phyloP scores from a whole-genome alignment of 2,797 vertebrate species.

The Graptemys geographica region DNA sequence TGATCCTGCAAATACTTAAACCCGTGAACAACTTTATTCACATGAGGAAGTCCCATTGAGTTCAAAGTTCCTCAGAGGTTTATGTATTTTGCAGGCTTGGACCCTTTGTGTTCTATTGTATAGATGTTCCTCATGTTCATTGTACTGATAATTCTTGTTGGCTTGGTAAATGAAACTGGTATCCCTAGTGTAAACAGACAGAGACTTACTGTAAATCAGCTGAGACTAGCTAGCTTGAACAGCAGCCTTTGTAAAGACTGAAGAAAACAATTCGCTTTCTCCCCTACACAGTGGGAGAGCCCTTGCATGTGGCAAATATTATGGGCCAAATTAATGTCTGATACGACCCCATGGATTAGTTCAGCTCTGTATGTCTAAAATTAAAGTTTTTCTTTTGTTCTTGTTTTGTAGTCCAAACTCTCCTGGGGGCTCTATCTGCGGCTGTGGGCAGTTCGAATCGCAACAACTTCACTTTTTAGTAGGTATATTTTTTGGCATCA shows the following conservation, averaged over 20 bases:
- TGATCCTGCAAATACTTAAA: neutral
- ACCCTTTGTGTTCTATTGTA: neutral
- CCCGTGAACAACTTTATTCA: neutral
- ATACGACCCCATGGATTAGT: neutral
- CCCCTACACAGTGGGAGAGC: neutral
- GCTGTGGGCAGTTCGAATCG: conserved; percentile 71
- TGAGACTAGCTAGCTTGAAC: neutral
- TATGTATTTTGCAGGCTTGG: neutral
- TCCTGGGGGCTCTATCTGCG: conserved; percentile 70
- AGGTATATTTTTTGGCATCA: conserved; percentile 44
- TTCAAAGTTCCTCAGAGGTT: neutral
- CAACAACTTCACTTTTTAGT: conserved; percentile 80
- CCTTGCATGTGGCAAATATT: neutral
- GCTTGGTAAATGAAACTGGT: neutral
- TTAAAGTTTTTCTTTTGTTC: neutral
- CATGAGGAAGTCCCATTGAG: neutral
- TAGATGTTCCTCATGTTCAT: neutral
- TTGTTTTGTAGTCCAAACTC: conserved; percentile 36
- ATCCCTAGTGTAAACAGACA: neutral
- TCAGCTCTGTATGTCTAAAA: neutral
- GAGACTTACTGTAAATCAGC: neutral
- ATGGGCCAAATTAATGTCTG: neutral
- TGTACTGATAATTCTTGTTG: neutral
- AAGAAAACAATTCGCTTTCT: neutral
- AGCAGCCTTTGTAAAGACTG: neutral